phyloP scores from a whole-genome alignment of 2,113 vertebrate species.

The Cranoglanis bouderius region DNA sequence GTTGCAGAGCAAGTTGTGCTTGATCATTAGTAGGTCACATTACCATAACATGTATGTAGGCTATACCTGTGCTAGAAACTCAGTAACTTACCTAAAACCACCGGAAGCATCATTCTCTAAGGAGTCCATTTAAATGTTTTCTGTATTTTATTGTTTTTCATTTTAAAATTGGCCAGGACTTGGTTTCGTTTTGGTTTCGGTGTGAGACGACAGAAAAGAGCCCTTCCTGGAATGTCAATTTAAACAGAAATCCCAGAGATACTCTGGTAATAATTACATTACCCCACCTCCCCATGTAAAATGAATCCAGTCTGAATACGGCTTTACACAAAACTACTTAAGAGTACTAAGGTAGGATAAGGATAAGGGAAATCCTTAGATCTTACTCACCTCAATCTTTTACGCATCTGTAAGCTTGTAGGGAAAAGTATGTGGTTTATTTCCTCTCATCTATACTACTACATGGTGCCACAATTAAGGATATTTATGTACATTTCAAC shows the following conservation, averaged over 20 bases:
- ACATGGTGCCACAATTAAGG: background rate
- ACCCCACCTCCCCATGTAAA: too few relatives aligned
- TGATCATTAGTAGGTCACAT: background rate
- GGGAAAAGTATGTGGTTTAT: background rate
- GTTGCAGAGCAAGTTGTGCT: background rate
- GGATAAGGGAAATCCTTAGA: background rate
- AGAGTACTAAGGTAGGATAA: too few relatives aligned
- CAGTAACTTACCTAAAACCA: background rate
- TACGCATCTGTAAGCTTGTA: conserved; percentile 12
- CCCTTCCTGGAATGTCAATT: background rate
- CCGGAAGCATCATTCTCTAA: background rate
- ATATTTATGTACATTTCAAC: background rate
- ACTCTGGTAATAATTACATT: background rate
- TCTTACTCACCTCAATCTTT: conserved; percentile 9
- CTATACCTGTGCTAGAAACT: background rate
- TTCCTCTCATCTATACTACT: background rate
- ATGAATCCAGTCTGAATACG: background rate
- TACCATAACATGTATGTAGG: background rate
- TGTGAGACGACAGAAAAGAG: background rate
- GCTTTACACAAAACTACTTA: background rate
- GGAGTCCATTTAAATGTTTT: background rate
- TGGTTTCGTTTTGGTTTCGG: background rate
- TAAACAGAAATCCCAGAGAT: background rate
- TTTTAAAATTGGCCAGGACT: background rate
- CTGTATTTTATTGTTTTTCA: background rate